Evolutionary conservation across 1,140 invertebrate genomes (phyloP), one percentile per base, ranked within the genome.

Genomic region (Eulimnadia texana): DNA sequence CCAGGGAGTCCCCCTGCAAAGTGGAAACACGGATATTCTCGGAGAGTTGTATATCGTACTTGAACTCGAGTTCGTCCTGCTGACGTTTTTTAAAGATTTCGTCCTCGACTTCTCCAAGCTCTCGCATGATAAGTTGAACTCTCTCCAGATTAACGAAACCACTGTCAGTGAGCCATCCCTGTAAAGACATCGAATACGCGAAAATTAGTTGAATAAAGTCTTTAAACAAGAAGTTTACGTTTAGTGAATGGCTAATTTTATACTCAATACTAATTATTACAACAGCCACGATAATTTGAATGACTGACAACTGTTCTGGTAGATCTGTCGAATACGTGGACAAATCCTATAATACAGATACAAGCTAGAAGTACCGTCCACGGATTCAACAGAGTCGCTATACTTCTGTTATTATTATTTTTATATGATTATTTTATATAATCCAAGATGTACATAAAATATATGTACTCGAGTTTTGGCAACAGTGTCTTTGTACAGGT

Each of bases 1-100:
- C n/a, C n/a, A n/a, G n/a, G n/a, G n/a, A n/a, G n/a, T n/a, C n/a
- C n/a, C n/a, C 20, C 20, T 6, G 11, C 57, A 64, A 57, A 64
- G 13, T 11, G 25, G 59, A 59, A 33, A 47, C n/a, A 63, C 3
- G 1, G n/a, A 27, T 11, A 61, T n/a, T 33, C 58, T 28, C 16
- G 27, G 20, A 20, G 13, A n/a, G 19, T 10, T 9, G 51, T 9
- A n/a, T n/a, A n/a, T n/a, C n/a, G 22, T 82, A 81, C 67, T 84
- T 85, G 70, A 86, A 93, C 63, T 81, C 77, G 58, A 90, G 70
- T 71, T 98, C 94, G 66, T 83, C 87, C 65, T 88, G 78, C 74
- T 97, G 90, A 16, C 91, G 73, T 59, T 84, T 86, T 70, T 89
- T 90, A 72, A 99, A 99, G 67, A 99, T 99, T 75, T 96, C 88